phyloP scores from a whole-genome alignment of 2,113 vertebrate genomes.

The Vireo altiloquus region DNA sequence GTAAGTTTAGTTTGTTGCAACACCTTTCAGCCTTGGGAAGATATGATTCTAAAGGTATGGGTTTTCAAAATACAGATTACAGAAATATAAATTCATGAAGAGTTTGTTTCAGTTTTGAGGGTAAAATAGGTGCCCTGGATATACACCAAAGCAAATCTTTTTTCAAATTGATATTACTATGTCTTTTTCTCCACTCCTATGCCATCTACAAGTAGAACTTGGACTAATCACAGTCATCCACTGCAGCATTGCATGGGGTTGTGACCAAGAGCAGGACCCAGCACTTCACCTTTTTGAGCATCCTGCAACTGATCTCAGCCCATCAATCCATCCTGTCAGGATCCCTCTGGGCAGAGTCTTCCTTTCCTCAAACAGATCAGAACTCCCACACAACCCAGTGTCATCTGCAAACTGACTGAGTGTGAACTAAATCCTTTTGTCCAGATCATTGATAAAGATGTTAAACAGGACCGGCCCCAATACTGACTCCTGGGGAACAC shows the following conservation, averaged over 20 bases:
- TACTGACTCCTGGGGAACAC: too few relatives aligned
- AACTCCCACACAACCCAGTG: neutral
- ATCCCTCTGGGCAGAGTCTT: neutral
- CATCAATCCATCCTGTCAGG: too few relatives aligned
- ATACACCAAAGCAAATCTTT: neutral
- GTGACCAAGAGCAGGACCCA: neutral
- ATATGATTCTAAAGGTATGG: neutral
- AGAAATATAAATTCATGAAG: neutral
- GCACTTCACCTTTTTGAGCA: too few relatives aligned
- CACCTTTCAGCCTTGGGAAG: neutral
- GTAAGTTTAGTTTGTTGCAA: neutral
- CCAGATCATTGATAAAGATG: neutral
- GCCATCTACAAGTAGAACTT: neutral
- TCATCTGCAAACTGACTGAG: neutral
- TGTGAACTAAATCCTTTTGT: too few relatives aligned
- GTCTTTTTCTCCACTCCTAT: neutral
- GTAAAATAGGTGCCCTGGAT: neutral
- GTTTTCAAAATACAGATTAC: neutral
- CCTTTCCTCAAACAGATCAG: neutral
- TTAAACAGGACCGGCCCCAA: neutral
- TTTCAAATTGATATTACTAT: neutral
- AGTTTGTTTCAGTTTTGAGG: neutral
- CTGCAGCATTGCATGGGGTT: too few relatives aligned
- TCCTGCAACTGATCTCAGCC: neutral
- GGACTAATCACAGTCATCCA: neutral